Conservation (phyloP, 2,113 vertebrate genomes). For the Lagenorhynchus albirostris region DNA sequence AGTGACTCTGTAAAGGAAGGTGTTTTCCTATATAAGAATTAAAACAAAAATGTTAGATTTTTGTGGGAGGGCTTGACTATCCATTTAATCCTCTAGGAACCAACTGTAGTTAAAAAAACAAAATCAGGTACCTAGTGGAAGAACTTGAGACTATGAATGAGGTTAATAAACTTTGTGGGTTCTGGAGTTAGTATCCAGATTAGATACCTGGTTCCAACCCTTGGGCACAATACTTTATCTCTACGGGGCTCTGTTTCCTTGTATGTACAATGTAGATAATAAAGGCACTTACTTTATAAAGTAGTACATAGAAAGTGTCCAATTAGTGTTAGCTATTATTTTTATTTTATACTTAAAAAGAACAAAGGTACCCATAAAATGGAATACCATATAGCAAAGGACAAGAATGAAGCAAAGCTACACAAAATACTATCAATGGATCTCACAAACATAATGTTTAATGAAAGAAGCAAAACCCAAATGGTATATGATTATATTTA, state of each 20-base stretch:
- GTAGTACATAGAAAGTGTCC: background rate
- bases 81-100: background rate
- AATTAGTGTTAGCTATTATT: background rate
- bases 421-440: background rate
- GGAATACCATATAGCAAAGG: background rate
- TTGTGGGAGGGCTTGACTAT: background rate
- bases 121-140: background rate
- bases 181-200: background rate
- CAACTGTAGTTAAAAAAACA: background rate
- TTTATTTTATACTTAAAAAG: background rate
- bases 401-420: background rate
- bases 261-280: background rate
- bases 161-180: background rate
- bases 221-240: background rate
- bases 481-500: background rate
- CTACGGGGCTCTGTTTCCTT: background rate
- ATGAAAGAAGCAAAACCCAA: background rate
- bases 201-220: background rate
- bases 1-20: background rate
- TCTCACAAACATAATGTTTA: background rate
- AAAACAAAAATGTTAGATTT: background rate
- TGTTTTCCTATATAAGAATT: background rate
- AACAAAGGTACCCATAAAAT: background rate
- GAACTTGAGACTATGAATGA: background rate
- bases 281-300: background rate